Conservation (phyloP, 2,797 vertebrate species). For the Enteromius mattozi region DNA sequence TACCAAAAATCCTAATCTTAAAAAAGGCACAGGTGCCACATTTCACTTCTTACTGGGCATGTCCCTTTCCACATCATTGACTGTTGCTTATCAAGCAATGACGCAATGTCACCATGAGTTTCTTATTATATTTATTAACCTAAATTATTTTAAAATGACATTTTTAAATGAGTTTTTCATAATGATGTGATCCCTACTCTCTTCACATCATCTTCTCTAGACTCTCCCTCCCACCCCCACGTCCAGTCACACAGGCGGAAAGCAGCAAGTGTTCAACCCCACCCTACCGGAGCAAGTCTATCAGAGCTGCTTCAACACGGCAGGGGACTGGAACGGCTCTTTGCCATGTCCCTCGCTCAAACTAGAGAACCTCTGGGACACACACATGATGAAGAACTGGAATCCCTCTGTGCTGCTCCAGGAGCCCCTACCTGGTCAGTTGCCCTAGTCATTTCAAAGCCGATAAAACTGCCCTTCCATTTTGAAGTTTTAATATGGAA, state of each 20-base stretch:
- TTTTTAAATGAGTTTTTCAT: neutral
- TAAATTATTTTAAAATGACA: neutral
- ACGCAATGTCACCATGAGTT: neutral
- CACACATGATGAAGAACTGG: conserved; percentile 98
- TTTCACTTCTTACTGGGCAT: conserved; percentile 39
- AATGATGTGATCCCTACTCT: neutral
- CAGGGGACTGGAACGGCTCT: conserved; percentile 93
- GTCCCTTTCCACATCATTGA: neutral
- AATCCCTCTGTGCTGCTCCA: conserved; percentile 92
- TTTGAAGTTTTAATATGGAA: neutral
- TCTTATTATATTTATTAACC: neutral
- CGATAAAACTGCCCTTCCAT: neutral
- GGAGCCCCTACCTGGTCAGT: conserved; percentile 92
- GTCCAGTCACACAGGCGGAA: conserved; percentile 88
- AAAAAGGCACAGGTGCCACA: neutral
- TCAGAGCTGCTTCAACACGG: conserved; percentile 92
- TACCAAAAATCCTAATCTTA: neutral
- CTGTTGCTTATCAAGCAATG: neutral
- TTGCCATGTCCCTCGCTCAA: conserved; percentile 86
- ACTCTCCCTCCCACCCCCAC: conserved; percentile 88
- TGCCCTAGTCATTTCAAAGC: neutral
- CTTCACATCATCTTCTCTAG: conserved; percentile 67
- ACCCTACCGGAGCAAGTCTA: conserved; percentile 95
- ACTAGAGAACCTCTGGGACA: conserved; percentile 97
- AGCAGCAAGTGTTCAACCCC: conserved; percentile 92